Evolutionary conservation across 2,113 vertebrate genomes (phyloP), one percentile per base, ranked within the genome.

Genomic region (Mus pahari): DNA sequence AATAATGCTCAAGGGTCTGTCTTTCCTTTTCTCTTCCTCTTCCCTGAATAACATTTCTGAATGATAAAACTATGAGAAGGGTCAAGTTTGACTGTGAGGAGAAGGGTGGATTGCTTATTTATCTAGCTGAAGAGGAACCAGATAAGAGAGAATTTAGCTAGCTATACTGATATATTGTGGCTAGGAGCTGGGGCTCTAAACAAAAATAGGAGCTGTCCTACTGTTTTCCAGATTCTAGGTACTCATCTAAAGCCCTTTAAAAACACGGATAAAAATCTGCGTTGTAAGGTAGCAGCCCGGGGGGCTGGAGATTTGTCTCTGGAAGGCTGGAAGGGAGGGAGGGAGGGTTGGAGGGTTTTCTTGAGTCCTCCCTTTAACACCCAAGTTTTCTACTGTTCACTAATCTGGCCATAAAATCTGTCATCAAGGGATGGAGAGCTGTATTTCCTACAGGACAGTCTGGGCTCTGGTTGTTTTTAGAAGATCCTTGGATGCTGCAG

Each of bases 401-500:
- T 98, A 97, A 97, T 97, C 97, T 97, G 94, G 90, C 93, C 39
- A 10, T 97, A 97, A 97, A 98, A 98, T 91, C 96, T 97, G 97
- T 98, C 97, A 97, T 94, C 90, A 11, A 91, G 94, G 88, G 93
- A 96, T 96, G 96, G 94, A 96, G 83, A 92, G 96, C 94, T 87
- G 73, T 97, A 94, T 97, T 97, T 98, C 48, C 96, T 96, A 66
- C 86, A 86, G 91, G 73, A 62, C 81, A 70, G 92, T 19, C n/a
- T 74, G 13, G 22, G 84, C 93, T 8, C 0, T 19, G 73, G 79
- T 62, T 95, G 92, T 64, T 1, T 1, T 62, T 42, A 66, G 82
- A 73, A 55, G 53, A 96, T 55, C 26, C 1, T 50, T 55, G 2
- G 13, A 55, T 53, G 31, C 86, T 83, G 81, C 88, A 90, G 90